These are phyloP conservation scores for Alosa alosa DNA, from an alignment of 2,113 vertebrate genomes.

Conservation along the genomic window DNA sequence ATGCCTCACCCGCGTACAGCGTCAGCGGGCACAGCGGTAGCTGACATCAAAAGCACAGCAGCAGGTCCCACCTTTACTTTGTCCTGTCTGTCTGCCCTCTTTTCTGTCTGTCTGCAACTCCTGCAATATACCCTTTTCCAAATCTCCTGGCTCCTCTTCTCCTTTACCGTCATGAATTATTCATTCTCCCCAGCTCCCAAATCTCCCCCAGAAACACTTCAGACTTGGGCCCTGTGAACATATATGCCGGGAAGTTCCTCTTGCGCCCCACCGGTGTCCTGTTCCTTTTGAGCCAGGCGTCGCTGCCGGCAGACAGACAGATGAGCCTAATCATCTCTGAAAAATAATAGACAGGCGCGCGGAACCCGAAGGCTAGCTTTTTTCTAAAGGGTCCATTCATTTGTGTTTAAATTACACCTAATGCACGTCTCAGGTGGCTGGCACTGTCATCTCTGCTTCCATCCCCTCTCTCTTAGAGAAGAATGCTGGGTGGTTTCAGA, in stretches of 20 bases:
- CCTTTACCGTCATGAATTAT: slow-evolving; percentile 47
- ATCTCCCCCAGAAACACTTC: slow-evolving; percentile 22
- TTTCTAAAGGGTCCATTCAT: slow-evolving; percentile 7
- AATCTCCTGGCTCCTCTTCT: slow-evolving; percentile 9
- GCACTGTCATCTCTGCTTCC: neutral
- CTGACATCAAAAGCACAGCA: slow-evolving; percentile 39
- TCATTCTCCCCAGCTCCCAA: slow-evolving; percentile 30
- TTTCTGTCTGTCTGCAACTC: neutral
- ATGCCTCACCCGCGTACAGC: neutral
- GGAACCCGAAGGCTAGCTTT: neutral
- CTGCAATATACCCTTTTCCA: neutral
- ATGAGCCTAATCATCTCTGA: slow-evolving; percentile 14
- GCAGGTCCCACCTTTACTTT: slow-evolving; percentile 10
- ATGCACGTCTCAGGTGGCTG: neutral
- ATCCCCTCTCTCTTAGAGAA: neutral
- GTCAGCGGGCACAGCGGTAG: neutral
- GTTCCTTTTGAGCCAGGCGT: neutral
- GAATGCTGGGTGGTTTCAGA: neutral
- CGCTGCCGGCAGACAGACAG: neutral
- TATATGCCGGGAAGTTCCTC: neutral
- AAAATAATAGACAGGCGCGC: neutral
- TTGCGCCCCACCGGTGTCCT: neutral
- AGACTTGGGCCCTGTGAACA: slow-evolving; percentile 30
- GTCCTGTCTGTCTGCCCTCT: slow-evolving; percentile 15
- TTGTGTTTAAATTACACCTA: slow-evolving; percentile 9